phyloP scores from a whole-genome alignment of 1,140 invertebrate genomes.

The Heliconius congener region DNA sequence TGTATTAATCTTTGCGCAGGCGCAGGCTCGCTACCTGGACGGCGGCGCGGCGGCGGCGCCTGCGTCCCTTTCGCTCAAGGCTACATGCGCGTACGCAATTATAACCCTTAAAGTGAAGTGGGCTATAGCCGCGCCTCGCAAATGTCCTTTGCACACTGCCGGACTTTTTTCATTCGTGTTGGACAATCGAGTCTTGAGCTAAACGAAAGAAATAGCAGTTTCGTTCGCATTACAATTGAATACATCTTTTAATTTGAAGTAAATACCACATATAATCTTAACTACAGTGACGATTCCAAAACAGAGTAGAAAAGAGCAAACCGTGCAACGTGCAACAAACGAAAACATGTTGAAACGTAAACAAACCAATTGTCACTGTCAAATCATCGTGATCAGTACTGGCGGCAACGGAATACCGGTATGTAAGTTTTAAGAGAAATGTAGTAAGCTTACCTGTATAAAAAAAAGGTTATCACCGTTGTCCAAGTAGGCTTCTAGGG shows the following conservation, averaged over 20 bases:
- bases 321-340: conserved; percentile 25
- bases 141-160: conserved; percentile 36
- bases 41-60: conserved; percentile 56
- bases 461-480: background rate
- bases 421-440: background rate
- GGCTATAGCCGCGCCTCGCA: conserved; percentile 21
- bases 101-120: conserved; percentile 39
- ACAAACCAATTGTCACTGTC: conserved; percentile 66
- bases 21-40: no score
- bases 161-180: conserved; percentile 55
- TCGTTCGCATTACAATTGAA: conserved; percentile 37
- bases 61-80: conserved; percentile 76
- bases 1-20: no score
- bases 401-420: conserved; percentile 13
- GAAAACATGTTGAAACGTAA: conserved; percentile 54
- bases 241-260: background rate
- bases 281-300: background rate
- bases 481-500: background rate
- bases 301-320: conserved; percentile 20
- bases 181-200: conserved; percentile 56
- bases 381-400: conserved; percentile 45
- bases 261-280: background rate
- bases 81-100: conserved; percentile 47
- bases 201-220: conserved; percentile 37
- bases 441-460: background rate